Base-by-base conservation (phyloP, 2,888 invertebrate species). In the Hypselothyrea guttata region DNA sequence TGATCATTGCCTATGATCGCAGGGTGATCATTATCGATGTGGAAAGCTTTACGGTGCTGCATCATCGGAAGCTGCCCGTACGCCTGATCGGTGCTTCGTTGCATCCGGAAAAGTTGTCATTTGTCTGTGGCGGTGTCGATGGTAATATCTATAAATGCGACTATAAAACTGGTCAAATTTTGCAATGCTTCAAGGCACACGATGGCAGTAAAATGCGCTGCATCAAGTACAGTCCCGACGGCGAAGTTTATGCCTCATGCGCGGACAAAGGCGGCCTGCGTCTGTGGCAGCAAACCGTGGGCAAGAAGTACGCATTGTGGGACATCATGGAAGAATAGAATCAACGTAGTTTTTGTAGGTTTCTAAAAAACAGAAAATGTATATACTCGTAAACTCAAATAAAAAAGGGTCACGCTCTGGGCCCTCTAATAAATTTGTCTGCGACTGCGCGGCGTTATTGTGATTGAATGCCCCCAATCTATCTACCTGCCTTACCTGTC, bases 141-240 rank as follows among this genome's bases (percentile, higher is more conserved):
- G 93, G 97, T 74, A 96, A 95, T 89, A 95, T 98, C 91, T 97
- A 97, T 91, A 98, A 98, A 91, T 97, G 94, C 88, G 96, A 98
- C 89, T 98, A 95, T 87, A 93, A 93, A 61, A 95, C 95, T 11
- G 97, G 97, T 58, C 92, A 92, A 48, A 96, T 97, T 40, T 90
- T 90, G 96, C 97, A 98, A 91, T 96, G 95, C 5, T 98, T 97
- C 91, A 96, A 96, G 88, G 98, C 97, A 0, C 98, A 98, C 90
- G 97, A 97, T 90, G 97, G 97, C 0, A 96, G 97, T 1, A n/a
- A n/a, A n/a, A 94, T 98, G 7, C 97, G 97, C 90, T 95, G 96
- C 90, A 95, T 97, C 16, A 92, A 94, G 61, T 98, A 97, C 91
- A 97, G 97, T 18, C 98, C 98, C 0, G 98, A 98, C 90, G 98